Evolutionary conservation across 2,113 vertebrate species (phyloP).

Genomic region (Procavia capensis): DNA sequence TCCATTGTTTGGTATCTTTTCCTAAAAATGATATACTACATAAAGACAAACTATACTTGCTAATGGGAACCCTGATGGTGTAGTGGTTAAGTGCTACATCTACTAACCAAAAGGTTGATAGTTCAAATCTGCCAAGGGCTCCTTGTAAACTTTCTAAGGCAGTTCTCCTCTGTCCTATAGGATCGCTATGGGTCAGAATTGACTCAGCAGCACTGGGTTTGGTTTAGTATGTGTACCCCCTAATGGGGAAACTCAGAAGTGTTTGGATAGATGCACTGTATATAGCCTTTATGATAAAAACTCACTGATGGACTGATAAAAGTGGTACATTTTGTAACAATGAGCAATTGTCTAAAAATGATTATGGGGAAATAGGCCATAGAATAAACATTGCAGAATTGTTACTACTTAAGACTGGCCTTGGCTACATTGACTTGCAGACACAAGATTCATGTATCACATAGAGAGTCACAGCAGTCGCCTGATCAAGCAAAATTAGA

Average conservation of each 20-base stretch:
- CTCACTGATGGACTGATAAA: neutral
- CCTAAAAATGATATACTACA: neutral
- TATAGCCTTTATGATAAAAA: constrained; percentile 2
- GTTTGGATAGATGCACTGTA: neutral
- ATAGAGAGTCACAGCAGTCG: neutral
- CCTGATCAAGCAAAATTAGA: constrained; percentile 15
- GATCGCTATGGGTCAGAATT: too few relatives aligned
- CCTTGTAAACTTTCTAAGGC: too few relatives aligned
- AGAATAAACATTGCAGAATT: neutral
- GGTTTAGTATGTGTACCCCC: too few relatives aligned
- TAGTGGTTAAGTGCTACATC: too few relatives aligned
- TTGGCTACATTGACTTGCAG: neutral
- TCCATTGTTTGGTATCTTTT: constrained; percentile 53
- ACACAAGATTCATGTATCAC: neutral
- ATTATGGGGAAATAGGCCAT: neutral
- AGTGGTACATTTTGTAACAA: constrained; percentile 16
- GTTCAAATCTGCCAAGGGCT: too few relatives aligned
- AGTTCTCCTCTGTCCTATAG: too few relatives aligned
- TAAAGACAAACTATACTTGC: constrained; percentile 49
- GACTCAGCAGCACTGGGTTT: too few relatives aligned
- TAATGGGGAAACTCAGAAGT: neutral
- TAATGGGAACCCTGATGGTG: too few relatives aligned
- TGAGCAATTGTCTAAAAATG: neutral
- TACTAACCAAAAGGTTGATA: too few relatives aligned
- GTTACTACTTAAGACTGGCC: neutral